Base-by-base conservation (phyloP, 2,888 invertebrate species). In the Ferdinandea cuprea region DNA sequence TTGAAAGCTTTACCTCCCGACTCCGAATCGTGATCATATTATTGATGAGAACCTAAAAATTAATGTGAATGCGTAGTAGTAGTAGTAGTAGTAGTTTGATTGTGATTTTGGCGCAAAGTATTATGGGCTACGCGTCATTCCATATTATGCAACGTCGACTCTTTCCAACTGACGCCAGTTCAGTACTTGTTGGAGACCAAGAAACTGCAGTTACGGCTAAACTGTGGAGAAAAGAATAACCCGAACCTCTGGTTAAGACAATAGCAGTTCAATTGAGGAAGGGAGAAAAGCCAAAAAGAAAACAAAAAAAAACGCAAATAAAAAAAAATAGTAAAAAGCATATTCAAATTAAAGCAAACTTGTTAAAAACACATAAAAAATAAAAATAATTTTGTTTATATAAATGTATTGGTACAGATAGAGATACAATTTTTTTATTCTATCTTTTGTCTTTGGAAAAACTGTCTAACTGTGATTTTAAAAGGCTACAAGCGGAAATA, bases 121-220 rank as follows among this genome's bases (percentile, higher is more conserved):
- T 30, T 73, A n/a, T 72, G 59, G 86, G 89, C 88, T 90, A 90
- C 87, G 90, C 92, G 88, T 95, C 95, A 44, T 94, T 94, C 96
- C 97, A 98, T 80, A 97, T 92, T 84, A 96, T 92, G 69, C 95
- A 95, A 86, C 94, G 94, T 91, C 95, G 97, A 86, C 94, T 93
- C 86, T 95, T 94, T 91, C 97, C 97, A 86, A 96, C 97, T 44
- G 96, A 95, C 61, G 96, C 95, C 68, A 98, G 91, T 76, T 94
- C 93, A 52, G 94, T 94, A 46, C 95, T 96, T 89, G 95, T 95
- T 5, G 96, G 96, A 90, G 96, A 96, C 97, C 97, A 98, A 48
- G 96, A 94, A 42, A 97, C 96, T 42, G 97, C 96, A 78, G 96
- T 95, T 77, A 97, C 96, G 44, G 96, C 94, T 68, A 94, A 93